Conservation (phyloP, 2,113 vertebrate species). For the Macrotis lagotis region DNA sequence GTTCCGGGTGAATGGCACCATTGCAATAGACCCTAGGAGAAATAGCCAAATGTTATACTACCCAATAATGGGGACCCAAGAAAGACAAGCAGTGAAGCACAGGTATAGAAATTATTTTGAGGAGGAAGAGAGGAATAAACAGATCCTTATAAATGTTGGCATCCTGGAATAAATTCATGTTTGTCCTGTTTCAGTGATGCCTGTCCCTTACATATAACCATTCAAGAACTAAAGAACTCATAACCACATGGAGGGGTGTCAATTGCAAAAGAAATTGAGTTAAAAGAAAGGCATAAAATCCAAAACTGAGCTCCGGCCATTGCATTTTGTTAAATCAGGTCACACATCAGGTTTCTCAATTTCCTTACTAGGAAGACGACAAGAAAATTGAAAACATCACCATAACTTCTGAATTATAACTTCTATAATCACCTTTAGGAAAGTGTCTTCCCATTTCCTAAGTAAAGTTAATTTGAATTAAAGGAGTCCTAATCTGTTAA, state of each 20-base stretch:
- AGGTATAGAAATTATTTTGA: neutral
- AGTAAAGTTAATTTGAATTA: neutral
- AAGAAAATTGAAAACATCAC: neutral
- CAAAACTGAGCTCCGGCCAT: neutral
- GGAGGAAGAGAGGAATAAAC: neutral
- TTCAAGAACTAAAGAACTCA: neutral
- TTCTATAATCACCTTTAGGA: neutral
- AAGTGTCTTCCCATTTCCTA: neutral
- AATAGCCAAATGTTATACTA: neutral
- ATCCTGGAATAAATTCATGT: neutral
- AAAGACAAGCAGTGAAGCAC: neutral
- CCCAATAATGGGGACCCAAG: neutral
- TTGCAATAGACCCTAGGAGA: neutral
- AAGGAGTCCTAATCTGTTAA: neutral
- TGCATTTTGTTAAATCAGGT: neutral
- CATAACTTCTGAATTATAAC: neutral
- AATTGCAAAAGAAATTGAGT: neutral
- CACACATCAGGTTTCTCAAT: neutral
- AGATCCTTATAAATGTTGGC: neutral
- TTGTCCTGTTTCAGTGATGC: neutral
- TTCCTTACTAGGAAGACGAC: neutral
- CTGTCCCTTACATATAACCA: neutral
- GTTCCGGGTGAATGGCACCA: neutral
- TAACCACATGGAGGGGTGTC: neutral
- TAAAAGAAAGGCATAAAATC: neutral